Base-by-base conservation (phyloP, 2,797 vertebrate genomes). In the Bovichtus variegatus region DNA sequence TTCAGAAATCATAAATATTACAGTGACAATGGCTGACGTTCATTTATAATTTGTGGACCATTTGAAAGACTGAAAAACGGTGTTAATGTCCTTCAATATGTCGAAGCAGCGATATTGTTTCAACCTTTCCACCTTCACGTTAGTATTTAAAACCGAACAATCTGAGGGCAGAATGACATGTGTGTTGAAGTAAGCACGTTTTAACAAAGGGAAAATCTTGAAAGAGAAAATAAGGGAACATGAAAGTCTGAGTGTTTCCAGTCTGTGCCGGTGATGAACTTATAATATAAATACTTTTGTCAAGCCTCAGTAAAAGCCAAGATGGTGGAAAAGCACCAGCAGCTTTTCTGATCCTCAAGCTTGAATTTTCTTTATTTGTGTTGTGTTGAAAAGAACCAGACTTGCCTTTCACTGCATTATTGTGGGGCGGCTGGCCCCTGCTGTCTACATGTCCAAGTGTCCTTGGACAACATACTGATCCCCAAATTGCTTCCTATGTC, bases 241-340 rank as follows among this genome's bases (percentile, higher is more conserved):
- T 19, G 29, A 49, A 41, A 38, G 29, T 19, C 27, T 43, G 29
- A 49, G 23, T 38, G 66, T 23, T 10, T 44, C 9, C 16, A 36
- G 11, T n/a, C 31, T 13, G 38, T 51, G 44, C 23, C 38, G 21
- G 29, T 23, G 36, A 36, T 19, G 43, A 50, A 19, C n/a, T 36
- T n/a, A n/a, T 74, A 29, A 77, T 70, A 66, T n/a, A 78, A 71
- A 59, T 25, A 3, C 29, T 62, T 64, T 41, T 21, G 41, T 69
- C 44, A 12, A 3, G 71, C 67, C 25, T 63, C 55, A 55, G 50
- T 63, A 55, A 41, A 21, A 65, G 51, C 36, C 4, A 38, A 55
- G 64, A 62, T 62, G 70, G 71, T 65, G 59, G 57, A 71, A 71
- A 72, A 3, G 1, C 75, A 66, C 44, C 43, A 61, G 68, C 63